Evolutionary conservation across 2,113 vertebrate genomes (phyloP).

Genomic region (Muntiacus muntjak): DNA sequence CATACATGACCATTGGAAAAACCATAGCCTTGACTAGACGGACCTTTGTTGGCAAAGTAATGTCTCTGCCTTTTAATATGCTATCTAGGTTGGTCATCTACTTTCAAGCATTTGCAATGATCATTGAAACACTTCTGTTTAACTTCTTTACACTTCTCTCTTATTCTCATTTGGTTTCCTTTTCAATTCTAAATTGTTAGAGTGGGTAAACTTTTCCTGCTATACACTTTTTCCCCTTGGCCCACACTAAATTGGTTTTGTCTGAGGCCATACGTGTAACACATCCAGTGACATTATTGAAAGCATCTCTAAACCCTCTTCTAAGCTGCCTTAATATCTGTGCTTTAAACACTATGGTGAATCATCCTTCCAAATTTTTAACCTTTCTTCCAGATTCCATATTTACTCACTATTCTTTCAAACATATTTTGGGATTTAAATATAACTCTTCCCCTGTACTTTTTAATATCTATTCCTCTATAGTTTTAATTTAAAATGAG

Average conservation of each 20-base stretch:
- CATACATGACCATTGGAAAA: too few relatives aligned
- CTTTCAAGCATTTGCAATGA: neutral
- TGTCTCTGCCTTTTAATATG: too few relatives aligned
- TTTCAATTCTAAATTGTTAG: neutral
- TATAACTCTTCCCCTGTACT: neutral
- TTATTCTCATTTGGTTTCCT: neutral
- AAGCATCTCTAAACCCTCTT: neutral
- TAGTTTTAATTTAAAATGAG: conserved; percentile 6
- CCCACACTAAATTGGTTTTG: neutral
- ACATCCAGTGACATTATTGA: neutral
- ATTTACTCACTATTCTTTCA: neutral
- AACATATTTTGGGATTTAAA: neutral
- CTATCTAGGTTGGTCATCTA: too few relatives aligned
- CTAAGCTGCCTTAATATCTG: neutral
- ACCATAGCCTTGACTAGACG: too few relatives aligned
- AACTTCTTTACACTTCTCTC: neutral
- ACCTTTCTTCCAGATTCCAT: neutral
- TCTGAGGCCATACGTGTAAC: neutral
- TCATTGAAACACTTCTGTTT: neutral
- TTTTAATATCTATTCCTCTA: neutral
- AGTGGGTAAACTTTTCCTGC: neutral
- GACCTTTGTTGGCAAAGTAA: too few relatives aligned
- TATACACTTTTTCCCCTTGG: neutral
- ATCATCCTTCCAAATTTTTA: neutral
- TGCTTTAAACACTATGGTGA: neutral